Evolutionary conservation across 2,888 invertebrate genomes (phyloP), one percentile per base, ranked within the genome.

Genomic region (Serrognathus titanus): DNA sequence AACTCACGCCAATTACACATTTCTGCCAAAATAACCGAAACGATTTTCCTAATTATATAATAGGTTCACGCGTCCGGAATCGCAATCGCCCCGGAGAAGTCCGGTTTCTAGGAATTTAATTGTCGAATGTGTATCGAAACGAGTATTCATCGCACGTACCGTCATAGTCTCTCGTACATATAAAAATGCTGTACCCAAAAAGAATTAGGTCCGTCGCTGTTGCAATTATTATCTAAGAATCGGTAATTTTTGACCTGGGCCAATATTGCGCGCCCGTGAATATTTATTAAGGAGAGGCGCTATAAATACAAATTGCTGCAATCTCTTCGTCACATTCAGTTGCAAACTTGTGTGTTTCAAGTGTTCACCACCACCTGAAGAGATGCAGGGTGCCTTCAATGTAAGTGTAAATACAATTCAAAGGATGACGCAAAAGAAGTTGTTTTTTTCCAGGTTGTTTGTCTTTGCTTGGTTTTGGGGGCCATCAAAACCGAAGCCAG

Each of bases 191-290:
- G 24, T 31, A 31, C 24, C 24, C 24, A 31, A 31, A 31, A 31
- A 31, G 24, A 31, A 31, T 31, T 31, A 31, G 24, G 24, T 31
- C 24, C 24, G 6, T 6, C 24, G 24, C 24, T 57, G 52, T 40
- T 41, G 51, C 55, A 55, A 55, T 50, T 49, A 55, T 55, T 55
- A 55, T 50, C 55, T 55, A 55, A 55, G 55, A 50, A 55, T 55
- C 41, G 41, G 43, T 51, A 40, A 50, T 58, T 58, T 58, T 58
- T 58, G 58, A 58, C 58, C 58, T 58, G 58, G 58, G 58, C 53
- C 46, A 53, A 58, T 20, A 47, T 41, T 10, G 31, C 24, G 24
- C 13, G 38, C 16, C 48, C 31, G 40, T 58, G 58, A 51, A 58
- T 58, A 48, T 41, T 20, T 31, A 57, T 53, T 50, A 40, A 36